Base-by-base conservation (phyloP, 1,140 invertebrate genomes). In the Achatina immaculata region DNA sequence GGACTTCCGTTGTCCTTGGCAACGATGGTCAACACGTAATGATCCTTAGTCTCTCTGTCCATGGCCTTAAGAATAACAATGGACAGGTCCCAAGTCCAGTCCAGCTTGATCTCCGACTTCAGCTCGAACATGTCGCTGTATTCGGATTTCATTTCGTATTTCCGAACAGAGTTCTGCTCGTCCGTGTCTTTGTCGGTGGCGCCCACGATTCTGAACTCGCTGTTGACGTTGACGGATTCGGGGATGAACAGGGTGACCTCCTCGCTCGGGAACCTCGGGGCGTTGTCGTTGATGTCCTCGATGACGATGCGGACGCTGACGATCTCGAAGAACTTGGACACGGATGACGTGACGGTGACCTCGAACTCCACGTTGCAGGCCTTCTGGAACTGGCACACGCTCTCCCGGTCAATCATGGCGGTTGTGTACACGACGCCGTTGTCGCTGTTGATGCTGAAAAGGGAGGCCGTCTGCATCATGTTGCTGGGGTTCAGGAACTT, bases 221-320 rank as follows among this genome's bases (percentile, higher is more conserved):
- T 92, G 0, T 86, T 87, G 11, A 81, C 75, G 0, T 81, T 85
- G 14, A 84, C 85, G 69, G 85, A 79, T 94, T 95, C 90, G 28
- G 83, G 81, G 14, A 91, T 85, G 38, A 55, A 72, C 45, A 90
- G 78, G 55, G 79, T 85, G 28, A 86, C 76, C 21, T 81, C 81
- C 28, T 81, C 80, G 24, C 80, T 76, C 0, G 86, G 86, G 91
- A 98, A 98, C 16, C 94, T 92, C 0, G 97, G 97, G 7, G 95
- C 94, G 91, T 98, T 98, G 93, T 99, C 98, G 90, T 99, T 99
- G 24, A 95, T 96, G 90, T 98, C 97, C 6, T 86, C 76, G n/a
- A 91, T 82, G 11, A 85, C 76, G 45, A 91, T 82, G 55, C 81
- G 83, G 0, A 88, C 84, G 1, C 78, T 85, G 31, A 87, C 85